Base-by-base conservation (phyloP, 2,797 vertebrate species). In the Otus scops region DNA sequence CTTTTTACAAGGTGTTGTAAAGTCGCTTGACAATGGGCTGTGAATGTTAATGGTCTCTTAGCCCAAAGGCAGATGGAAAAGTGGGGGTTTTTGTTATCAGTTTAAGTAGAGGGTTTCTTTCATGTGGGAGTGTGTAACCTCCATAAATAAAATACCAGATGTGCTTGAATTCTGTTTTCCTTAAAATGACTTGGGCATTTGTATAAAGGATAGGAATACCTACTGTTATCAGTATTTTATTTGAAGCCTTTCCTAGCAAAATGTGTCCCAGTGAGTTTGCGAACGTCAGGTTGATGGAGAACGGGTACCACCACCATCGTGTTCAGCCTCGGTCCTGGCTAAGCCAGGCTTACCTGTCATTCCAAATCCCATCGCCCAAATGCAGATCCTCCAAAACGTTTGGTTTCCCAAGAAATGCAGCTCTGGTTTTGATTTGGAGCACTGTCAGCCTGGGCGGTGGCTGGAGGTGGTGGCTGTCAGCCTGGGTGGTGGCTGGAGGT, bases 121-220 rank as follows among this genome's bases (percentile, higher is more conserved):
- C 93, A 92, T 87, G 77, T 70, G 87, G 74, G 74, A 93, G 76
- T 20, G 32, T 71, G 60, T n/a, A 87, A 85, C 53, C 61, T 77
- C 82, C 86, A 48, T 83, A 93, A 90, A 95, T 87, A 71, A 94
- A 90, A 50, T 56, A 69, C 89, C 96, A 97, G 93, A 94, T 96
- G 95, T 93, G 78, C 86, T 36, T 7, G 48, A 70, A 38, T 79
- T 57, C 84, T 43, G 27, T 19, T 75, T 57, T 48, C 57, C 65
- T 81, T 43, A 10, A 38, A 78, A 56, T 3, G 8, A 10, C 20
- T 36, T 15, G 41, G 34, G 51, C 23, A 39, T 53, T 65, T 77
- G 39, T 76, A 26, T 43, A 36, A 82, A 45, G 77, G 56, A 3
- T 11, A 32, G 50, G 48, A 87, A 45, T 60, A 43, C 34, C 88